Conservation (phyloP, 2,888 invertebrate genomes). For the Chymomyza amoena region DNA sequence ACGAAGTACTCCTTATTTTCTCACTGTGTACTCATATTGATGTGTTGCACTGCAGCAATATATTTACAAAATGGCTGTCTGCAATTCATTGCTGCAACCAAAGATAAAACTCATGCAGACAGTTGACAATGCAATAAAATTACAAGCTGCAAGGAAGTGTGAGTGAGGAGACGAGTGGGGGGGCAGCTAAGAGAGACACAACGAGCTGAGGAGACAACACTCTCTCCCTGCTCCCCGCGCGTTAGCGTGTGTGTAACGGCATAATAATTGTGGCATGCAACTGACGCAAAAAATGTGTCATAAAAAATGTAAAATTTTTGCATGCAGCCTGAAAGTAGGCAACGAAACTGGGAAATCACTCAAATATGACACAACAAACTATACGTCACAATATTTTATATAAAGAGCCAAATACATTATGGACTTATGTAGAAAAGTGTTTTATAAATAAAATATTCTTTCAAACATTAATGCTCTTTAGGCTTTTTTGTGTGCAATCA, state of each 20-base stretch:
- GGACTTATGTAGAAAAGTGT: neutral
- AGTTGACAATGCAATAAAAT: constrained; percentile 5
- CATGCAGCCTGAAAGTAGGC: constrained; percentile 9
- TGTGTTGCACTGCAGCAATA: constrained; percentile 37
- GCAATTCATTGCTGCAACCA: constrained; percentile 6
- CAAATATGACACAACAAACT: constrained; percentile 34
- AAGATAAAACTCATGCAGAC: constrained; percentile 31
- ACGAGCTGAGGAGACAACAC: neutral
- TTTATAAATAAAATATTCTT: neutral
- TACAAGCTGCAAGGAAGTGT: neutral
- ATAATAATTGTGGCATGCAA: constrained; percentile 59
- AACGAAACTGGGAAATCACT: constrained; percentile 32
- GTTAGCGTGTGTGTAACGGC: constrained; percentile 37
- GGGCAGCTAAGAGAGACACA: no score
- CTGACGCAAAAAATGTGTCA: constrained; percentile 46
- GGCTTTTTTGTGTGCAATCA: neutral
- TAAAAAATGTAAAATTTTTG: constrained; percentile 50
- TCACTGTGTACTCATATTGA: constrained; percentile 24
- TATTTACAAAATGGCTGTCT: constrained; percentile 46
- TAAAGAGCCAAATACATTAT: neutral
- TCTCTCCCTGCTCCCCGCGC: no score
- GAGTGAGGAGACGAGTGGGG: neutral
- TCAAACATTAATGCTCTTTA: neutral
- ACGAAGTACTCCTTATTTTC: no score
- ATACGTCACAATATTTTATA: neutral